These are phyloP conservation scores for Plestiodon gilberti DNA, from an alignment of 2,113 vertebrate genomes.

Conservation along the genomic window DNA sequence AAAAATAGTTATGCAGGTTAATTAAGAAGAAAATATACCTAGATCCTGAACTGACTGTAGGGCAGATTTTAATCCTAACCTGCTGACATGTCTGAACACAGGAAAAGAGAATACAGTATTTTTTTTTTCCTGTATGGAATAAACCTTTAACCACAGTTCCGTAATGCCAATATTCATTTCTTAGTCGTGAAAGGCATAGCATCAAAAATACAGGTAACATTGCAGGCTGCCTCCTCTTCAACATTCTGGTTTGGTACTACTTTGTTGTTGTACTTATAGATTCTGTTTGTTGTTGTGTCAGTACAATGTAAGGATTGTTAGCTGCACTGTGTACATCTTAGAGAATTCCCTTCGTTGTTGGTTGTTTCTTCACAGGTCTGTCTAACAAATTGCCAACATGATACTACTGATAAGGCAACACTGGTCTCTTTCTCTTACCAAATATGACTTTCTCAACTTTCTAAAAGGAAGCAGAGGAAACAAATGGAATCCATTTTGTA, in stretches of 20 bases:
- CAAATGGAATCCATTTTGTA: not conserved
- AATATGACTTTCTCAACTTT: not conserved
- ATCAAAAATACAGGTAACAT: slow-evolving; percentile 11
- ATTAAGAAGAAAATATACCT: slow-evolving; percentile 72
- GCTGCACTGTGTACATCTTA: not conserved
- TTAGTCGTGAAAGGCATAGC: slow-evolving; percentile 32
- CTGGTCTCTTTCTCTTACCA: not conserved
- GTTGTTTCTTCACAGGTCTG: not conserved
- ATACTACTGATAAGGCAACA: not conserved
- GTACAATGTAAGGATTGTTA: not conserved
- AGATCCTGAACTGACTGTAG: slow-evolving; percentile 56
- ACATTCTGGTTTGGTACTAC: slow-evolving; percentile 24
- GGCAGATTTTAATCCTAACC: slow-evolving; percentile 50
- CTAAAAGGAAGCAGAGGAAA: not conserved
- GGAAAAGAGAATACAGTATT: not conserved
- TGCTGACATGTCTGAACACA: slow-evolving; percentile 43
- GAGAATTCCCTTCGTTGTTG: not conserved
- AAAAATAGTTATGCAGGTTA: slow-evolving; percentile 71
- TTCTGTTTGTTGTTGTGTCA: not conserved
- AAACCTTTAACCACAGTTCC: not conserved
- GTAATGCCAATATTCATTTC: not conserved
- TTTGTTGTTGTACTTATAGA: not conserved
- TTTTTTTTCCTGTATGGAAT: slow-evolving; percentile 31
- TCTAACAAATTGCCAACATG: not conserved
- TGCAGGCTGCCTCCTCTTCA: slow-evolving; percentile 10